Evolutionary conservation across 2,797 vertebrate genomes (phyloP).

Genomic region (Smutsia gigantea): DNA sequence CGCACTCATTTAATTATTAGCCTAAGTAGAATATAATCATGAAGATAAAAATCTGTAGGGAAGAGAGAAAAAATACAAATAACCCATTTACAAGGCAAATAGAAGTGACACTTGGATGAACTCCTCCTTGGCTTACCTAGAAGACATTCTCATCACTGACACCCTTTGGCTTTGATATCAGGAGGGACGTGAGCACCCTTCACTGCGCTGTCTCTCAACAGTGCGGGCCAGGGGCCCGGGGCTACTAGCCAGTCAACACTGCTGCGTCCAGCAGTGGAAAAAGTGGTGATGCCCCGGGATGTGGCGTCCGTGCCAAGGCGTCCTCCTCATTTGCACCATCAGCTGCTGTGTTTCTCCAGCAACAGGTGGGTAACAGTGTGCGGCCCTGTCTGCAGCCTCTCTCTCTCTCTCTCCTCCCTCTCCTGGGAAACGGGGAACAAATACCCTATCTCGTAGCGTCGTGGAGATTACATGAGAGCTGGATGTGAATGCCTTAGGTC

Average conservation of each 20-base stretch:
- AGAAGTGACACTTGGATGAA: neutral
- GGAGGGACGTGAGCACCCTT: accelerated
- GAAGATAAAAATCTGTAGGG: constrained; percentile 13
- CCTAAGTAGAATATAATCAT: constrained; percentile 10
- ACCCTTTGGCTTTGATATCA: accelerated
- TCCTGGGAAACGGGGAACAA: neutral
- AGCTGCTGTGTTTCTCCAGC: accelerated
- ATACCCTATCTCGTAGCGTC: neutral
- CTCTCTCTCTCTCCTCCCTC: neutral
- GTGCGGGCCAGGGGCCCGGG: too few relatives aligned
- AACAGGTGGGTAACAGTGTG: accelerated
- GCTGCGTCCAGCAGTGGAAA: neutral
- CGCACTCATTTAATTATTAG: neutral
- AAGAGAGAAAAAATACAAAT: neutral
- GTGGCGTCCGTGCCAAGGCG: accelerated
- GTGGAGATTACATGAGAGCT: accelerated
- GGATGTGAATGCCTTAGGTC: accelerated
- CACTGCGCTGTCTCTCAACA: accelerated
- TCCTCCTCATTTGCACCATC: accelerated
- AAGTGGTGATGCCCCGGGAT: neutral
- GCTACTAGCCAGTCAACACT: neutral
- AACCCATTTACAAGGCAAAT: neutral
- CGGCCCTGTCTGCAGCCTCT: accelerated
- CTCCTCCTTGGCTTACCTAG: neutral
- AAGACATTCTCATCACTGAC: neutral